Evolutionary conservation across 2,113 vertebrate genomes (phyloP).

Genomic region (Engraulis encrasicolus): DNA sequence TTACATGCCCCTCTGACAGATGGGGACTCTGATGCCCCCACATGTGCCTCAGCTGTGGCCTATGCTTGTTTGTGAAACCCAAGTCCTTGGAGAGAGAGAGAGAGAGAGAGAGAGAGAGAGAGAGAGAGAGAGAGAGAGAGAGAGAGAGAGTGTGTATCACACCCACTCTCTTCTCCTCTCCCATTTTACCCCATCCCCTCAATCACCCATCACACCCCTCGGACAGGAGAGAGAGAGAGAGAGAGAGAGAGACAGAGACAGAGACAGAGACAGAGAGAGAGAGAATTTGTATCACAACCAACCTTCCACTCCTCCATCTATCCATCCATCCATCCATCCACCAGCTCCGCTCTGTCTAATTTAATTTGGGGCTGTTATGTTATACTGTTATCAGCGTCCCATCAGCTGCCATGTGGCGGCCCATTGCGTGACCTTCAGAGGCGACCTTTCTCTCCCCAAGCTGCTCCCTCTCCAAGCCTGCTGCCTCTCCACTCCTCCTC

Average conservation of each 20-base stretch:
- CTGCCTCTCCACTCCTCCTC: conserved; percentile 24
- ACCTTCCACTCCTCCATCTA: no score
- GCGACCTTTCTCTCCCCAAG: conserved; percentile 13
- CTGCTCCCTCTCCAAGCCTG: no score
- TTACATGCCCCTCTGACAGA: not conserved
- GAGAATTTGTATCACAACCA: not conserved
- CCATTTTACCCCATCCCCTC: no score
- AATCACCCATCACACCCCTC: no score
- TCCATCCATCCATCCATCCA: not conserved
- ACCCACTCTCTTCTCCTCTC: no score
- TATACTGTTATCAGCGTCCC: conserved; percentile 11
- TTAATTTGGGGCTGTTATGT: conserved; percentile 4
- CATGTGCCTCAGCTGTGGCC: conserved; percentile 6
- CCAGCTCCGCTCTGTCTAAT: not conserved
- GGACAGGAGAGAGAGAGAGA: no score
- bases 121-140: no score
- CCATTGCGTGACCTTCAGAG: not conserved
- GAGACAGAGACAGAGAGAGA: no score
- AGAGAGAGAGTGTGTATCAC: conserved; percentile 1
- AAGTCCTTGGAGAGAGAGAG: conserved; percentile 6
- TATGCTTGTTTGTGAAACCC: conserved; percentile 19
- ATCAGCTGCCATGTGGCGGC: conserved; percentile 16
- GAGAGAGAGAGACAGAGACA: no score
- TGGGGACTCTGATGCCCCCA: not conserved
- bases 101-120: no score